Evolutionary conservation across 2,888 invertebrate species (phyloP).

Genomic region (Mayetiola destructor): DNA sequence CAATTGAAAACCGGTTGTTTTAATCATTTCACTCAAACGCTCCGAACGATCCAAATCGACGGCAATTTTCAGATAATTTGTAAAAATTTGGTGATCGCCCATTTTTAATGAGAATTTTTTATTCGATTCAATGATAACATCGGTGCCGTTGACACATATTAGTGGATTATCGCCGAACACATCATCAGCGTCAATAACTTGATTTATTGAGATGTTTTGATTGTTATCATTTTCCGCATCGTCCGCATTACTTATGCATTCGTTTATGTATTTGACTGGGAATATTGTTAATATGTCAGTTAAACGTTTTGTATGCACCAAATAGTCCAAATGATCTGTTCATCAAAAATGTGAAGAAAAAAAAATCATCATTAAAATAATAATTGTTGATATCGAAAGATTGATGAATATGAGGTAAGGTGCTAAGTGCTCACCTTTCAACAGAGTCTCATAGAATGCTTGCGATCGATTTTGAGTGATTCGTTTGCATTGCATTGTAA

Average conservation of each 20-base stretch:
- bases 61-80: conserved; percentile 20
- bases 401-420: too few relatives aligned
- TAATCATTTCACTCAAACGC: conserved; percentile 44
- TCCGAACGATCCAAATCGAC: conserved; percentile 46
- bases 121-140: too few relatives aligned
- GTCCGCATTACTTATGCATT: not conserved
- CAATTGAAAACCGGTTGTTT: conserved; percentile 44
- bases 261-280: not conserved
- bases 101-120: too few relatives aligned
- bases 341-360: not conserved
- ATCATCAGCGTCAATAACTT: too few relatives aligned
- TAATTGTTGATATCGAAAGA: too few relatives aligned
- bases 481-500: not conserved
- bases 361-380: too few relatives aligned
- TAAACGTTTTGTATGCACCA: conserved; percentile 6
- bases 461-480: not conserved
- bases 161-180: too few relatives aligned
- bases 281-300: not conserved
- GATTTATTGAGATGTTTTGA: too few relatives aligned
- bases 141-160: too few relatives aligned
- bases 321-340: conserved; percentile 1
- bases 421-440: conserved; percentile 1
- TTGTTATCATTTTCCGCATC: too few relatives aligned
- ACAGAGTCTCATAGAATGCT: conserved; percentile 6
- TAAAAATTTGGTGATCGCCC: too few relatives aligned